phyloP scores from a whole-genome alignment of 2,113 vertebrate species.

The Todiramphus chloris region DNA sequence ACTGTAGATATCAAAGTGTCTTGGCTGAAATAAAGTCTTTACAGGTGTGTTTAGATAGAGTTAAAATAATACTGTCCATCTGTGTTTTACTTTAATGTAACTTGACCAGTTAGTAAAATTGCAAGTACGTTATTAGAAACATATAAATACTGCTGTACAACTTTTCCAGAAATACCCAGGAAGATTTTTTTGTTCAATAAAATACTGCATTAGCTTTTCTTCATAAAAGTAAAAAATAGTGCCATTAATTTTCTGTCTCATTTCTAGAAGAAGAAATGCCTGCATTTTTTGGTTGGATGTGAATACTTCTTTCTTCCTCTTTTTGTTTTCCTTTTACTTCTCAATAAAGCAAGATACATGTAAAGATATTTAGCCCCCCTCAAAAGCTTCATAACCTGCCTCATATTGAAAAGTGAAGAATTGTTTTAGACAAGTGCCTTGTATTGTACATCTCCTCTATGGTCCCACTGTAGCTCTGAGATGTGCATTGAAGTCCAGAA shows the following conservation, averaged over 20 bases:
- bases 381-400: neutral
- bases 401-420: neutral
- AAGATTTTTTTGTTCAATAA: neutral
- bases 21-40: neutral
- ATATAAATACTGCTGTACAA: neutral
- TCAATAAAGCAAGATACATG: neutral
- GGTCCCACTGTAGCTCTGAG: neutral
- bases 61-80: slow-evolving; percentile 14
- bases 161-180: neutral
- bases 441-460: neutral
- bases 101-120: neutral
- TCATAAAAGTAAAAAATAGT: neutral
- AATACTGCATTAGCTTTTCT: neutral
- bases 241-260: neutral
- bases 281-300: neutral
- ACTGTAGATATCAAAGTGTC: neutral
- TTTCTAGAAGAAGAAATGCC: neutral
- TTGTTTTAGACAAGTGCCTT: neutral
- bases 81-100: neutral
- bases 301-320: accelerated
- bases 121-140: neutral
- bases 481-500: neutral
- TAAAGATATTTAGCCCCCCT: neutral
- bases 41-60: slow-evolving; percentile 7
- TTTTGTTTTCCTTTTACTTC: neutral